A percentile compares a stretch with the other conserved stretches of the same genome.
Conservation (phyloP, 2,888 invertebrate species). For the Pristionchus exspectatus region DNA sequence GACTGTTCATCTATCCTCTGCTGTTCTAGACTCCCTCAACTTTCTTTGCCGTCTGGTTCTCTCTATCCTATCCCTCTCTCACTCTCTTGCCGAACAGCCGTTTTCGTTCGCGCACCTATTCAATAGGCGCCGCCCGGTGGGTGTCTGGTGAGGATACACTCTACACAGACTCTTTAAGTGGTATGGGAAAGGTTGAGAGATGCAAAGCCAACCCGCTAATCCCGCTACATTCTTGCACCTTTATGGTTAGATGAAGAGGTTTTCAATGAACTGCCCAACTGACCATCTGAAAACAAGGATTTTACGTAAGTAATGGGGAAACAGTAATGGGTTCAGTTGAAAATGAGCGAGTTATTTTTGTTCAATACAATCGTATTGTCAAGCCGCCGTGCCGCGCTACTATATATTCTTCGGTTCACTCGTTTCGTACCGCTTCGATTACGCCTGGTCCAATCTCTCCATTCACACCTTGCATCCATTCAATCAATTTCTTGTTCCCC, state of each 20-base stretch:
- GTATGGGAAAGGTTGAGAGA: background rate
- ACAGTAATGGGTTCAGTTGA: too few relatives aligned
- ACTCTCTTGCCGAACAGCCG: constrained; percentile 15
- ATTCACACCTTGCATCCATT: constrained; percentile 27
- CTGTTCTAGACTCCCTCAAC: background rate
- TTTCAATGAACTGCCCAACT: background rate
- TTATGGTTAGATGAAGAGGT: background rate
- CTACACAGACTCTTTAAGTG: background rate
- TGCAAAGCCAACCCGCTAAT: background rate
- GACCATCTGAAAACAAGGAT: too few relatives aligned
- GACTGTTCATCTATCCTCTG: background rate
- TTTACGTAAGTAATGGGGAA: too few relatives aligned
- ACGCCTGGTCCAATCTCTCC: constrained; percentile 8
- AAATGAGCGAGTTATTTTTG: too few relatives aligned
- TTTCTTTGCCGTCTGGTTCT: background rate
- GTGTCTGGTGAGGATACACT: constrained; percentile 1
- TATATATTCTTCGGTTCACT: background rate
- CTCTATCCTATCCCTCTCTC: background rate
- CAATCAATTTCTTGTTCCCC: constrained; percentile 24
- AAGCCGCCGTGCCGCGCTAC: background rate
- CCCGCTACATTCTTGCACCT: background rate
- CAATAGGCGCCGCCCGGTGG: background rate
- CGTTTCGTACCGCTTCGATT: constrained; percentile 13
- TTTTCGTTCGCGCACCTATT: constrained; percentile 45
- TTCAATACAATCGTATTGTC: too few relatives aligned